These are phyloP conservation scores for Pygocentrus nattereri DNA, from an alignment of 2,797 vertebrate species.

Conservation along the genomic window DNA sequence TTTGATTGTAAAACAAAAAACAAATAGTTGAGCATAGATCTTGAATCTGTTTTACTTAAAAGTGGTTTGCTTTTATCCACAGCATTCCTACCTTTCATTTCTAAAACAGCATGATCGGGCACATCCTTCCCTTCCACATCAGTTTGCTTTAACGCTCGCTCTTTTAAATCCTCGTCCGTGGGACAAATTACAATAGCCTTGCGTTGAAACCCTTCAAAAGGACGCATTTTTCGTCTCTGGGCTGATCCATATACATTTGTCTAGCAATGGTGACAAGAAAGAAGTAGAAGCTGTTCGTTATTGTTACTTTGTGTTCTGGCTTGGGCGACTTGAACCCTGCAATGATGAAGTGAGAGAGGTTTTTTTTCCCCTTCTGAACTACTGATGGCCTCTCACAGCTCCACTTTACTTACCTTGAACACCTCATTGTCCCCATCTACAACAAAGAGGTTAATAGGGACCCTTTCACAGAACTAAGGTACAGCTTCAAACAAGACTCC, in stretches of 20 bases:
- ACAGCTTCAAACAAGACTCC: no score
- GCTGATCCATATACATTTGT: conserved; percentile 97
- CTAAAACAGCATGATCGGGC: conserved; percentile 94
- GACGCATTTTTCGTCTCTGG: conserved; percentile 97
- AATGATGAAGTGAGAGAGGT: conserved; percentile 80
- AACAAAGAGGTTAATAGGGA: conserved; percentile 4
- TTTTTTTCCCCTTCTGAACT: conserved; percentile 71
- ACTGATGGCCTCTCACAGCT: conserved; percentile 61
- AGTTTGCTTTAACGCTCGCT: conserved; percentile 92
- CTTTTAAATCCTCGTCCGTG: conserved; percentile 92
- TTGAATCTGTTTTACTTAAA: conserved; percentile 81
- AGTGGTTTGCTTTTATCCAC: conserved; percentile 88
- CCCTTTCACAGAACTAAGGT: background rate
- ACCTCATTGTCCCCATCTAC: background rate
- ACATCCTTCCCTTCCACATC: conserved; percentile 97
- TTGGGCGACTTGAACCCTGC: conserved; percentile 81
- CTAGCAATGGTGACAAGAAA: conserved; percentile 87
- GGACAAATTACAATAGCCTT: conserved; percentile 97
- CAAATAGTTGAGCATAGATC: conserved; percentile 82
- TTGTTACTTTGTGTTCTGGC: conserved; percentile 70
- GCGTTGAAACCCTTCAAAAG: conserved; percentile 97
- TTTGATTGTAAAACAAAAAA: conserved; percentile 50
- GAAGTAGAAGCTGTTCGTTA: conserved; percentile 83
- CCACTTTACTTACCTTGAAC: conserved; percentile 65
- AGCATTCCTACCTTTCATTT: conserved; percentile 96